A percentile compares a stretch with the other conserved stretches of the same genome.
Conservation (phyloP, 2,113 vertebrate species). For the Alethe diademata region DNA sequence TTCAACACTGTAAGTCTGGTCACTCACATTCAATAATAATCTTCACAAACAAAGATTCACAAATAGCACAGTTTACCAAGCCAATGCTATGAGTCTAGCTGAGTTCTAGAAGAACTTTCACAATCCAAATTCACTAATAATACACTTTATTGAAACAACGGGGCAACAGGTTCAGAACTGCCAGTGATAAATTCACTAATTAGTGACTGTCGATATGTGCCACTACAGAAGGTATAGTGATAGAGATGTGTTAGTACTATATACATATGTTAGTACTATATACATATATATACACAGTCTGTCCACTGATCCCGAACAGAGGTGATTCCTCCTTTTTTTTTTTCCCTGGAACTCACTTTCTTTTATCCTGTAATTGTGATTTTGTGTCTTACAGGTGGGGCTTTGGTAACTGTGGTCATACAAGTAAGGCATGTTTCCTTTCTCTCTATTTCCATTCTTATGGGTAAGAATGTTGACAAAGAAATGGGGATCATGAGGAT, state of each 20-base stretch:
- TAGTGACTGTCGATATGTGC: background rate
- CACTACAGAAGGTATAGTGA: background rate
- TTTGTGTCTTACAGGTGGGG: accelerated
- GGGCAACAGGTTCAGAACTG: background rate
- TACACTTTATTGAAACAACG: background rate
- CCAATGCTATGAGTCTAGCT: too few relatives aligned
- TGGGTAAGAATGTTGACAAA: background rate
- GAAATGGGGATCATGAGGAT: too few relatives aligned
- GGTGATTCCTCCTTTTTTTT: background rate
- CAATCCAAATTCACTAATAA: background rate
- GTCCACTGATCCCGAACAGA: too few relatives aligned
- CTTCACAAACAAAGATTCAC: accelerated
- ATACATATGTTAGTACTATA: background rate
- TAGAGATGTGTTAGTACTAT: background rate
- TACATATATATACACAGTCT: background rate
- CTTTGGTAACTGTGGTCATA: background rate
- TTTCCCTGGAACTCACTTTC: background rate
- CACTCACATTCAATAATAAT: background rate
- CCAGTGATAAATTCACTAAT: background rate
- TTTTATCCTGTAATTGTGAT: background rate
- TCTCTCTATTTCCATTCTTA: background rate
- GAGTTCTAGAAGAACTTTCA: background rate
- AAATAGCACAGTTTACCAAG: background rate
- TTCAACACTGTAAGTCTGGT: background rate
- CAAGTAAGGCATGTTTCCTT: background rate